A percentile compares a stretch with the other conserved stretches of the same genome.
Conservation (phyloP, 2,888 invertebrate genomes). For the Drosophila gaucha region DNA sequence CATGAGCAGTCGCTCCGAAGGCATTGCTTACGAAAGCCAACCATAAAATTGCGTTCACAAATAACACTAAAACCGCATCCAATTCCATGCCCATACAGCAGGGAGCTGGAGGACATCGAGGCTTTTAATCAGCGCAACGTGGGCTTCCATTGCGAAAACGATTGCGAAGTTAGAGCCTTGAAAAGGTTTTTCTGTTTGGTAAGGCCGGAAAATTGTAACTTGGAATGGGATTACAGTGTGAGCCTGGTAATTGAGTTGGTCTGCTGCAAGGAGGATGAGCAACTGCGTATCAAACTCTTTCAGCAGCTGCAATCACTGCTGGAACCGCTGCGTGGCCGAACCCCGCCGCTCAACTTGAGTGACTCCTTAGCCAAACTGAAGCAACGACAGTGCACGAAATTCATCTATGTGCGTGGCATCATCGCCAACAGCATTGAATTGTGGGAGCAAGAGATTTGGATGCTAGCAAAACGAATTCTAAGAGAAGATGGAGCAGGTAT, state of each 20-base stretch:
- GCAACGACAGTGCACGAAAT: constrained; percentile 42
- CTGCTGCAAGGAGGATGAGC: constrained; percentile 4
- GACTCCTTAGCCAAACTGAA: constrained; percentile 29
- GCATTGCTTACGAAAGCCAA: too few relatives aligned
- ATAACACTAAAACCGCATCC: rapidly evolving
- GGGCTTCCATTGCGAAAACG: constrained; percentile 44
- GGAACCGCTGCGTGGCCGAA: constrained; percentile 14
- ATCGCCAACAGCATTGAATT: constrained; percentile 61
- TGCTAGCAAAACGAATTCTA: constrained; percentile 39
- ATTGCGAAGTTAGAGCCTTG: constrained; percentile 31
- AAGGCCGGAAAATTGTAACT: not conserved
- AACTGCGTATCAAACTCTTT: constrained; percentile 26
- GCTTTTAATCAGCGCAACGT: constrained; percentile 51
- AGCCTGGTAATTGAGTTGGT: constrained; percentile 40
- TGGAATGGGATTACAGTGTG: constrained; percentile 59
- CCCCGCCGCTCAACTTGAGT: not conserved
- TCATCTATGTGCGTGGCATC: constrained; percentile 70
- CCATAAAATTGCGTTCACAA: too few relatives aligned
- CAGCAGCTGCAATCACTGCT: constrained; percentile 34
- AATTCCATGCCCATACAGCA: constrained; percentile 28
- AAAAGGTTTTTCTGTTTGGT: constrained; percentile 32
- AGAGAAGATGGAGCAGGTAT: constrained; percentile 5
- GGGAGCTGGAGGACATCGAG: constrained; percentile 49
- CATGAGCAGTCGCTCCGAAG: not conserved
- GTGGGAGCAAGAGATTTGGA: constrained; percentile 59